Evolutionary conservation across 2,113 vertebrate species (phyloP), one percentile per base, ranked within the genome.

Genomic region (Acanthisitta chloris): DNA sequence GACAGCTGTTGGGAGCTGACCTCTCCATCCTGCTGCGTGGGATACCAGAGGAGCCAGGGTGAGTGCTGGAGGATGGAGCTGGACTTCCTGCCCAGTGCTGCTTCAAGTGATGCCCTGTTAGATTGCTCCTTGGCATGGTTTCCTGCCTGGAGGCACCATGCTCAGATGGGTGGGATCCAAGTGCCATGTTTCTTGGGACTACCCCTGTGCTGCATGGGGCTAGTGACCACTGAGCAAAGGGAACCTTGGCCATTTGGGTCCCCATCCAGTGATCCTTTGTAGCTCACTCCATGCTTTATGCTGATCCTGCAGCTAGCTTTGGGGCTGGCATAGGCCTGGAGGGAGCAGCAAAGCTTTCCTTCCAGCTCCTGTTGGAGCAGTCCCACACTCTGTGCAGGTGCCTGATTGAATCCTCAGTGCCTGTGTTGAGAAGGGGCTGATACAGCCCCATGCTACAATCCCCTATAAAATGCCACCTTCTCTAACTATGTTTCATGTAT

Each of bases 401-500:
- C 36, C 85, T 85, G 73, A 33, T 31, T 34, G 33, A 72, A 34
- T 25, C 59, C 72, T 48, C 57, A 49, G 46, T 16, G 31, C 31
- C 58, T 0, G 0, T 17, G 18, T 33, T n/a, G 62, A 40, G 38
- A 62, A 72, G 57, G 51, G 72, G 28, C 23, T 57, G 40, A 43
- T 61, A 52, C 71, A 86, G 76, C 42, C 67, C 92, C 49, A 4
- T 20, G 48, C 55, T 77, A 90, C 36, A 24, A 33, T 57, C 73
- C 80, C 79, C 79, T 65, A 43, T 49, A 14, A 94, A 90, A 90
- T 51, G 51, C 86, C 83, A 89, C 83, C 64, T 80, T 86, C 67
- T 54, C 51, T 93, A 58, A 66, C 87, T 33, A 20, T 20, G 43
- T 45, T 81, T 85, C 92, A 94, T 96, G 65, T 55, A 95, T 96